Percentiles rank a stretch among this genome's conserved stretches.
phyloP scores from a whole-genome alignment of 2,797 vertebrate species.

The Gymnoscopelus microlampas region DNA sequence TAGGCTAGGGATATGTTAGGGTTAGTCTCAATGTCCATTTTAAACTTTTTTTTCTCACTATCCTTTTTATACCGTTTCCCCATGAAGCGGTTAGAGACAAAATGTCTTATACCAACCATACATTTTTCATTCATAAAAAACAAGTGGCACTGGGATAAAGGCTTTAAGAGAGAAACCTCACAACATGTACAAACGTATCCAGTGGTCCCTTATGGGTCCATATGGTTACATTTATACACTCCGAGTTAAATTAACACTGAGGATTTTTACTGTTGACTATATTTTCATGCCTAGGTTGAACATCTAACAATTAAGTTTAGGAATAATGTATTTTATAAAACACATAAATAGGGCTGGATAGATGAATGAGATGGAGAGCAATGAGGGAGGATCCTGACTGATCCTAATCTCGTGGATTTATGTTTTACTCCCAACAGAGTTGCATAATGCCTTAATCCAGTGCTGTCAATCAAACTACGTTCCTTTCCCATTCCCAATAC shows the following conservation, averaged over 20 bases:
- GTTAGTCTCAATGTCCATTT: too few relatives aligned
- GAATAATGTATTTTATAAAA: constrained; percentile 35
- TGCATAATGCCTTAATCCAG: constrained; percentile 78
- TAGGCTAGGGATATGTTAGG: too few relatives aligned
- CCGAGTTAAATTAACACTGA: too few relatives aligned
- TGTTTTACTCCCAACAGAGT: constrained; percentile 71
- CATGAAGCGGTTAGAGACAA: too few relatives aligned
- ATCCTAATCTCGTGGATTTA: constrained; percentile 79
- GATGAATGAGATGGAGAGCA: constrained; percentile 51
- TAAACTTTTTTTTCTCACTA: background rate
- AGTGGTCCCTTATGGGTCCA: constrained; percentile 11
- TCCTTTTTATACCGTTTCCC: background rate
- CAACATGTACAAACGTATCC: too few relatives aligned
- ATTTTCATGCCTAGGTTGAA: background rate
- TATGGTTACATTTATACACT: background rate
- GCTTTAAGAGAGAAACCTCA: constrained; percentile 15
- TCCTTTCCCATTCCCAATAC: constrained; percentile 26
- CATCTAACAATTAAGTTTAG: background rate
- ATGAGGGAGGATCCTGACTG: constrained; percentile 60
- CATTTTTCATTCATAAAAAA: constrained; percentile 25
- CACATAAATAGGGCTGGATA: constrained; percentile 20
- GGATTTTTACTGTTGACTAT: too few relatives aligned
- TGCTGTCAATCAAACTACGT: constrained; percentile 67
- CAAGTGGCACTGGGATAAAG: constrained; percentile 52
- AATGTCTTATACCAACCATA: too few relatives aligned